Conservation (phyloP, 2,888 invertebrate genomes). For the Silvanus unidentatus region DNA sequence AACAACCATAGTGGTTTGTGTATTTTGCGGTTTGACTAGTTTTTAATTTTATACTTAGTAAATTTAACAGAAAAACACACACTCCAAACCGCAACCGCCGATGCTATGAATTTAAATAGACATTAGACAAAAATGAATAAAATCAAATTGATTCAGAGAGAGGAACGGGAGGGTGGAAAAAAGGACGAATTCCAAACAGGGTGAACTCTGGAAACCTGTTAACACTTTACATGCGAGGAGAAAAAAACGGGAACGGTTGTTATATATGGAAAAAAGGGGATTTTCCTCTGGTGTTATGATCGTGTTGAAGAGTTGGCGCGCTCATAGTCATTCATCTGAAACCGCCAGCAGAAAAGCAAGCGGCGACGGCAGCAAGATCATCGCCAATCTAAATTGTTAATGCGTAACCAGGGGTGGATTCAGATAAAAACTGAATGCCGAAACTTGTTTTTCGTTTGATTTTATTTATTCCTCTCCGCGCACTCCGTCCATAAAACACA, state of each 20-base stretch:
- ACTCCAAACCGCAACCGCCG: background rate
- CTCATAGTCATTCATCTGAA: slow-evolving; percentile 37
- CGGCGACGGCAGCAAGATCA: slow-evolving; percentile 29
- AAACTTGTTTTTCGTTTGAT: too few relatives aligned
- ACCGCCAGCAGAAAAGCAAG: slow-evolving; percentile 2
- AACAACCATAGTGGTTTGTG: slow-evolving; percentile 42
- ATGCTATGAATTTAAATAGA: background rate
- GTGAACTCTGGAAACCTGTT: slow-evolving; percentile 28
- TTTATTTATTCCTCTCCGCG: too few relatives aligned
- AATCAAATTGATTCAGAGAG: background rate
- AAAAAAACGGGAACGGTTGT: too few relatives aligned
- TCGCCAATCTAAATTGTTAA: slow-evolving; percentile 45
- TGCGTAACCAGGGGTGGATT: slow-evolving; percentile 31
- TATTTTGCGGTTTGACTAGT: slow-evolving; percentile 37
- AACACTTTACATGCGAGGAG: slow-evolving; percentile 42
- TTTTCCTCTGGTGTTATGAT: slow-evolving; percentile 35
- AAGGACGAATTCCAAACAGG: too few relatives aligned
- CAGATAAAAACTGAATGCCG: slow-evolving; percentile 21
- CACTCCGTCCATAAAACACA: too few relatives aligned
- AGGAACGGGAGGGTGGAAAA: too few relatives aligned
- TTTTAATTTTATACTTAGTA: slow-evolving; percentile 18
- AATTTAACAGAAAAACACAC: background rate
- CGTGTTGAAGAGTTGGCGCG: slow-evolving; percentile 33
- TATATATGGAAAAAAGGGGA: slow-evolving; percentile 32
- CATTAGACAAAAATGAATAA: background rate